Percentiles rank a stretch among this genome's conserved stretches.
phyloP scores from a whole-genome alignment of 2,797 vertebrate species.

The Anabacerthia variegaticeps region DNA sequence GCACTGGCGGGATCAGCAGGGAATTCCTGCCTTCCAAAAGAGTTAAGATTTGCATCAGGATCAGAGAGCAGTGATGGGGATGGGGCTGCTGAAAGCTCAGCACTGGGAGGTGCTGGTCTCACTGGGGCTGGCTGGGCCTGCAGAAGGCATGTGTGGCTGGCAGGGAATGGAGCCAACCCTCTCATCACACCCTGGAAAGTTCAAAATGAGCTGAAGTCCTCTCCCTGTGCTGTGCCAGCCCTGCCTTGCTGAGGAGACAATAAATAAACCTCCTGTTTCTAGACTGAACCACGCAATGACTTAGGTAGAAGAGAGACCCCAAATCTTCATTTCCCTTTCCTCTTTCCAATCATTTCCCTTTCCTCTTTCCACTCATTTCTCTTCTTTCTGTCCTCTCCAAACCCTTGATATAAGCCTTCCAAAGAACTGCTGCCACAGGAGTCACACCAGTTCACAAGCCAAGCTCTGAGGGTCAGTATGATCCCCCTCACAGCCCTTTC shows the following conservation, averaged over 20 bases:
- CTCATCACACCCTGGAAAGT: not conserved
- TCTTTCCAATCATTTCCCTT: not conserved
- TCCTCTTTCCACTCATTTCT: too few relatives aligned
- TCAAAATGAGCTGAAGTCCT: not conserved
- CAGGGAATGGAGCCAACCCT: not conserved
- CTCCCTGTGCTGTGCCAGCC: not conserved
- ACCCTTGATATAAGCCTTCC: not conserved
- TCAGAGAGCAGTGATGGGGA: too few relatives aligned
- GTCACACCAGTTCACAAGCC: not conserved
- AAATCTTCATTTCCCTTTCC: not conserved
- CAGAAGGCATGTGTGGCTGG: not conserved
- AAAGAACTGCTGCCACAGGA: not conserved
- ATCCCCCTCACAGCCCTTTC: not conserved
- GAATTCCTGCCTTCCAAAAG: not conserved
- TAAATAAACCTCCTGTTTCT: not conserved
- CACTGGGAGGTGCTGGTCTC: not conserved
- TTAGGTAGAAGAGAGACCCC: not conserved
- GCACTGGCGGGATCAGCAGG: not conserved
- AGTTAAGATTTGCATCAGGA: not conserved
- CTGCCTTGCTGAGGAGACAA: not conserved
- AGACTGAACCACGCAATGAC: not conserved
- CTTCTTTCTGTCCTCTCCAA: not conserved
- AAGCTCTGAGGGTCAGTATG: fast-evolving
- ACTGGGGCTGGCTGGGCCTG: not conserved
- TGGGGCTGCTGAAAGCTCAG: not conserved